Evolutionary conservation across 2,113 vertebrate genomes (phyloP).

Genomic region (Pelecanus crispus): DNA sequence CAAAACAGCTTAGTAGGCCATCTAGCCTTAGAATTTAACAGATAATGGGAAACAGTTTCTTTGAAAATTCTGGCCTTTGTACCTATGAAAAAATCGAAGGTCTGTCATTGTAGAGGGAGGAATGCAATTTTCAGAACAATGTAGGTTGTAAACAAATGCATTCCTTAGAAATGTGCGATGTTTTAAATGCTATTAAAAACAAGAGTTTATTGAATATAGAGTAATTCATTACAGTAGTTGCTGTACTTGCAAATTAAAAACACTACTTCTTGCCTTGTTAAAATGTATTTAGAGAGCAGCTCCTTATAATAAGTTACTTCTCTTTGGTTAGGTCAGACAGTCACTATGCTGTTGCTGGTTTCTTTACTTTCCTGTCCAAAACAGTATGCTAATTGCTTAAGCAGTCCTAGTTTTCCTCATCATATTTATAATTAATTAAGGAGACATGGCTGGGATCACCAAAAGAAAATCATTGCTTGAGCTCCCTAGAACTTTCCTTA

Average conservation of each 20-base stretch:
- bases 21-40: not conserved
- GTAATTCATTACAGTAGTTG: not conserved
- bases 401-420: conserved; percentile 20
- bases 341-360: not conserved
- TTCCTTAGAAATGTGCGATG: not conserved
- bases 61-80: not conserved
- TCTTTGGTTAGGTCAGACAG: conserved; percentile 14
- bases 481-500: not conserved
- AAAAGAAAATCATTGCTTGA: conserved; percentile 46
- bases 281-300: not conserved
- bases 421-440: conserved; percentile 53
- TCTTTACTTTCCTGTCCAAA: conserved; percentile 32
- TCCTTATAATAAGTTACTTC: not conserved
- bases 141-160: not conserved
- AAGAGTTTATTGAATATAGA: not conserved
- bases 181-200: not conserved
- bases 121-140: not conserved
- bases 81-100: not conserved
- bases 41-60: not conserved
- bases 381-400: conserved; percentile 21
- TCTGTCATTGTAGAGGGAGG: not conserved
- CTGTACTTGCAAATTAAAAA: not conserved
- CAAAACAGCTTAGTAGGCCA: not conserved
- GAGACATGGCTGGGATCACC: not conserved
- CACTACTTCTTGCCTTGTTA: not conserved